Evolutionary conservation across 2,113 vertebrate genomes (phyloP).

Genomic region (Todiramphus chloris): DNA sequence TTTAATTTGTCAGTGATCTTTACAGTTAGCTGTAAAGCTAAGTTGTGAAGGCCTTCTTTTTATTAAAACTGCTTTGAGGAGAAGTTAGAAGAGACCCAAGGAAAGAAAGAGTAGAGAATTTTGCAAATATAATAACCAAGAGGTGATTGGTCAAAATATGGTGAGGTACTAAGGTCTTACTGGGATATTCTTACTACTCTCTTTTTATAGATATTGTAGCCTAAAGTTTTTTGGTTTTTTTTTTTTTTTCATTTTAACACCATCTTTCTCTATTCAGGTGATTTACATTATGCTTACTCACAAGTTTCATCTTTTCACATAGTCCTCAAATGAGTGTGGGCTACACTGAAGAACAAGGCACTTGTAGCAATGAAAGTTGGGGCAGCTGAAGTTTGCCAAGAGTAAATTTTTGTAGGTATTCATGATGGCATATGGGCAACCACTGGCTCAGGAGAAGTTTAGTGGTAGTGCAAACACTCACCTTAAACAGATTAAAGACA

Average conservation of each 20-base stretch:
- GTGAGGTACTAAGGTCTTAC: neutral
- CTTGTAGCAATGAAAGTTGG: neutral
- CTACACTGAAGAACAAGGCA: neutral
- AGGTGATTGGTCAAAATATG: fast-evolving
- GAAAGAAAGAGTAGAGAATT: neutral
- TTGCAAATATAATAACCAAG: neutral
- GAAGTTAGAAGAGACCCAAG: neutral
- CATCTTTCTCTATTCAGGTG: neutral
- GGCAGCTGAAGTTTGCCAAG: neutral
- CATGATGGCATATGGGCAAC: neutral
- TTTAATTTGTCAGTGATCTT: neutral
- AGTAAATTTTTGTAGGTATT: neutral
- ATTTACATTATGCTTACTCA: neutral
- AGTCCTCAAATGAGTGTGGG: neutral
- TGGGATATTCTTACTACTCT: neutral
- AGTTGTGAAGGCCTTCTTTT: neutral
- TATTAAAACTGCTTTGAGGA: neutral
- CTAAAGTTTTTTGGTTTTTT: neutral
- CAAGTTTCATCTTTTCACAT: neutral
- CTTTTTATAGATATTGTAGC: neutral
- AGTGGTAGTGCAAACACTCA: neutral
- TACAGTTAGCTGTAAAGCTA: neutral
- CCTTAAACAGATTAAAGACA: constrained; percentile 63
- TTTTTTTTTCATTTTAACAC: neutral
- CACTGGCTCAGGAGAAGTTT: neutral